Evolutionary conservation across 2,113 vertebrate species (phyloP), one percentile per base, ranked within the genome.

Genomic region (Callaeas wilsoni): DNA sequence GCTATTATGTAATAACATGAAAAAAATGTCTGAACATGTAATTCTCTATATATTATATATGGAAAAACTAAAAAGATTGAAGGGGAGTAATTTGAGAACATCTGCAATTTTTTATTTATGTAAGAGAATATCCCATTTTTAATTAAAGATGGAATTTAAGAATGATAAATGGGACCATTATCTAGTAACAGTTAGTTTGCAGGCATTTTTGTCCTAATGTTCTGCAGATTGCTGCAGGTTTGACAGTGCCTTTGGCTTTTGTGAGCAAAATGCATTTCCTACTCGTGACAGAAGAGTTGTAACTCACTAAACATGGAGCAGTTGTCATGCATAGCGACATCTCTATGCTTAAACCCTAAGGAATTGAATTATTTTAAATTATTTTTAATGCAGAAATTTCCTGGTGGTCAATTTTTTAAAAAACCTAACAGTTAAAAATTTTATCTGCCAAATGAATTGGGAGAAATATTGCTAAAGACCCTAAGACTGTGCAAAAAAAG

Each of bases 101-200:
- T 97, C 74, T 73, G 47, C 82, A 73, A 17, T 65, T 87, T 96
- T 95, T 96, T 85, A 94, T 94, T 97, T 94, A 50, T 87, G 30
- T 89, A 73, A 93, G 68, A 94, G 75, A 84, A 80, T 91, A 89
- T 65, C 87, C 73, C 65, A 59, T 93, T 97, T 90, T 94, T 96
- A 95, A 93, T 96, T 97, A 97, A 97, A 95, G 75, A 33, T 89
- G 70, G 93, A 94, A 94, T 94, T 92, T 89, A 96, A 89, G 83
- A 64, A 77, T 93, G 89, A 96, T 95, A 77, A 96, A 93, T 96
- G 86, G 42, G 16, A 55, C 46, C 30, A 44, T 96, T 96, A 91
- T 79, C 53, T 87, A 64, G 88, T 57, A 93, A 89, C 57, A 32
- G 63, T 70, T 96, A 78, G 85, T 92, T 94, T 92, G 64, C 75